Percentiles rank a stretch among this genome's conserved stretches.
Conservation (phyloP, 2,888 invertebrate genomes). For the Acanthosoma haemorrhoidale region DNA sequence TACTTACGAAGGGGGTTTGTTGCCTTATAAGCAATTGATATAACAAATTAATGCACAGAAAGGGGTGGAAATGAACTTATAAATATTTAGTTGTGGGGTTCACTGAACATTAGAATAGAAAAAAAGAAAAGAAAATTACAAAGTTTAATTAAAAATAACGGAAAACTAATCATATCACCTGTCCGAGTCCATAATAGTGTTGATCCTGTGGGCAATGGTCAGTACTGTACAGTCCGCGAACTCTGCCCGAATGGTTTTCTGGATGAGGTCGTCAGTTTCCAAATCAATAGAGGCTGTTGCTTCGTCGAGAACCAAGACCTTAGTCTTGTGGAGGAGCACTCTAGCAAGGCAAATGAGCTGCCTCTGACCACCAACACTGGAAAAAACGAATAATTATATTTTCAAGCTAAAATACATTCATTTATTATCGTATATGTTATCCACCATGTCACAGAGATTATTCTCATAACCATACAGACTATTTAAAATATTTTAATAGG, state of each 20-base stretch:
- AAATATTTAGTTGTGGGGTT: too few relatives aligned
- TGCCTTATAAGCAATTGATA: too few relatives aligned
- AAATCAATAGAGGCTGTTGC: slow-evolving; percentile 88
- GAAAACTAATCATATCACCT: slow-evolving; percentile 45
- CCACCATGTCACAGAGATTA: too few relatives aligned
- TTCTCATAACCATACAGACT: too few relatives aligned
- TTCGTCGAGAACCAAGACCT: slow-evolving; percentile 78
- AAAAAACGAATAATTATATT: slow-evolving; percentile 35
- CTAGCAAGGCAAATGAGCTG: slow-evolving; percentile 82
- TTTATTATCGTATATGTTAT: too few relatives aligned
- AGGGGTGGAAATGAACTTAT: too few relatives aligned
- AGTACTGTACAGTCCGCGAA: slow-evolving; percentile 83
- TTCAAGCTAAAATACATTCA: neutral
- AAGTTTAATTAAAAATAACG: too few relatives aligned
- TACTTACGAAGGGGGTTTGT: too few relatives aligned
- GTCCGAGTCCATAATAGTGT: slow-evolving; percentile 87
- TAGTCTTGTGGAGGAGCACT: slow-evolving; percentile 78
- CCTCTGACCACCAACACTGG: slow-evolving; percentile 85
- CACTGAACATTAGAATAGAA: too few relatives aligned
- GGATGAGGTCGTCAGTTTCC: slow-evolving; percentile 84
- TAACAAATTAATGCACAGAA: too few relatives aligned
- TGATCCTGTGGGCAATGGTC: slow-evolving; percentile 87
- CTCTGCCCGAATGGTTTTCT: slow-evolving; percentile 80
- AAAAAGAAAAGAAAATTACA: too few relatives aligned
- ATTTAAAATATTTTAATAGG: too few relatives aligned